These are phyloP conservation scores for Papilio elwesi DNA, from an alignment of 2,888 invertebrate genomes.

Conservation along the genomic window DNA sequence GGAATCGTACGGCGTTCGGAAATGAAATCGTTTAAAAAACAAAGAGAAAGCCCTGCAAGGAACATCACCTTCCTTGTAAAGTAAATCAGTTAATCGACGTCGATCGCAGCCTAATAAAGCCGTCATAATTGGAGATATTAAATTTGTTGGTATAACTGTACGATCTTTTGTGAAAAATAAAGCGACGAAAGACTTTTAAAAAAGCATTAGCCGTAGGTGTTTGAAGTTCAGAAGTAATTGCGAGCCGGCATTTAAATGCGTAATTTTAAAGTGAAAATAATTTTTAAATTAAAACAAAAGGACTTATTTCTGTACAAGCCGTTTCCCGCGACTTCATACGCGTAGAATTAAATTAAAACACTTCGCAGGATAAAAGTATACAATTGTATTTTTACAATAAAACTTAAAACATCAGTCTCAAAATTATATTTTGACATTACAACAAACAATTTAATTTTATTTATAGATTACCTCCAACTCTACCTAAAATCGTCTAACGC, in stretches of 20 bases:
- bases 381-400: no score
- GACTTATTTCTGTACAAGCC: no score
- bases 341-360: no score
- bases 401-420: no score
- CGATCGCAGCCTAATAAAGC: conserved; percentile 25
- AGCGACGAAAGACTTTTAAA: neutral
- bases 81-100: conserved; percentile 35
- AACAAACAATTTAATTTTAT: no score
- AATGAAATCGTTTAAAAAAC: conserved; percentile 30
- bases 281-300: no score
- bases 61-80: conserved; percentile 20
- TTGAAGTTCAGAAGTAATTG: neutral
- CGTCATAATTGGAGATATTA: conserved; percentile 24
- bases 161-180: conserved; percentile 17
- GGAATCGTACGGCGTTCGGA: conserved; percentile 39
- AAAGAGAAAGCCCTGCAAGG: conserved; percentile 25
- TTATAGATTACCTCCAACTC: no score
- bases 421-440: no score
- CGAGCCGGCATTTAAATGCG: neutral
- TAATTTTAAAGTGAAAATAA: neutral
- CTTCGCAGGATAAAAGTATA: no score
- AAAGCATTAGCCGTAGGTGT: conserved; percentile 6
- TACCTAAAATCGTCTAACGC: no score
- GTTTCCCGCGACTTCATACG: no score
- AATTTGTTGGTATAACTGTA: conserved; percentile 31